Evolutionary conservation across 2,888 invertebrate species (phyloP).

Genomic region (Furcula furcula): DNA sequence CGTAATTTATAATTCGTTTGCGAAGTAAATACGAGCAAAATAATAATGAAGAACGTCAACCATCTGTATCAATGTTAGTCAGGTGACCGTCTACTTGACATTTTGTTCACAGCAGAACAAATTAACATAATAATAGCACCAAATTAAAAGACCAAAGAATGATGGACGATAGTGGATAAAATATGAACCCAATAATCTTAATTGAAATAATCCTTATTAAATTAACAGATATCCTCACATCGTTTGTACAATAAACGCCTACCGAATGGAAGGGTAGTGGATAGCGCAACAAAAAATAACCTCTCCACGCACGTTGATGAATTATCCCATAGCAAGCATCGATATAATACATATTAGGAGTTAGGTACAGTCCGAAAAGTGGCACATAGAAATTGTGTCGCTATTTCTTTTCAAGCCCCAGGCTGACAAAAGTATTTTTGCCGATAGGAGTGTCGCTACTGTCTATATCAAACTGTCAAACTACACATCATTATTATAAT

Average conservation of each 20-base stretch:
- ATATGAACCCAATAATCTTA: background rate
- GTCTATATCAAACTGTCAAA: no score
- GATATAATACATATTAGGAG: no score
- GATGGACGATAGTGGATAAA: background rate
- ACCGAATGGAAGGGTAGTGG: background rate
- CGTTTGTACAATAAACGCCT: background rate
- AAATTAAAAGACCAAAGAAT: background rate
- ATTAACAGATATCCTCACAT: background rate
- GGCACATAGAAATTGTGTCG: no score
- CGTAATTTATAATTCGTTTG: background rate
- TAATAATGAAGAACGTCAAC: conserved; percentile 1
- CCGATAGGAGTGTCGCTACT: no score
- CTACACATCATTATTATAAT: no score
- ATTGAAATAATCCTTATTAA: background rate
- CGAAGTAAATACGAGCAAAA: background rate
- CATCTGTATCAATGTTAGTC: conserved; percentile 2
- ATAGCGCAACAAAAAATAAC: background rate
- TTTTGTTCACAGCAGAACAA: background rate
- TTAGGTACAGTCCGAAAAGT: no score
- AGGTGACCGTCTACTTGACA: no score
- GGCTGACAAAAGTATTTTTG: no score
- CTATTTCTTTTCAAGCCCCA: no score
- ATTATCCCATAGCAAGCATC: no score
- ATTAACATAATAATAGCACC: background rate
- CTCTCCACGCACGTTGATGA: no score